Evolutionary conservation across 2,888 invertebrate genomes (phyloP).

Genomic region (Tachina fera): DNA sequence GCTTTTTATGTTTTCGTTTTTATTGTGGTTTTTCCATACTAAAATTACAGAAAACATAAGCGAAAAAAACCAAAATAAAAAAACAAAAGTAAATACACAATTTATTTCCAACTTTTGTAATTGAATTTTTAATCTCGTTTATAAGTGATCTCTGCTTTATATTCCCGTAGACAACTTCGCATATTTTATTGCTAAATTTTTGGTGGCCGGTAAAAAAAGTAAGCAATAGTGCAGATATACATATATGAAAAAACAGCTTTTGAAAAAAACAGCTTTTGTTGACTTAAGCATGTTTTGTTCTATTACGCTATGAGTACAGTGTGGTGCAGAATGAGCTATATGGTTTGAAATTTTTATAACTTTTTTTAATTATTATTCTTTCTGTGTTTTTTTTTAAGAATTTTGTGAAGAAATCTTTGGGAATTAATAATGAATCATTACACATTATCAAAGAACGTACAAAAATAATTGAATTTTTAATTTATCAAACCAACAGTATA

Average conservation of each 20-base stretch:
- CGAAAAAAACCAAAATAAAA: slow-evolving; percentile 40
- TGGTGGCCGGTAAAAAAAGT: not conserved
- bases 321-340: too few species aligned
- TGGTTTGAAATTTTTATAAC: too few species aligned
- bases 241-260: not conserved
- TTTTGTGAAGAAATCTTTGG: too few species aligned
- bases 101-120: slow-evolving; percentile 80
- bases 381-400: too few species aligned
- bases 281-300: too few species aligned
- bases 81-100: slow-evolving; percentile 68
- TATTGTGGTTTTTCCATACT: not conserved
- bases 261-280: too few species aligned
- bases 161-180: slow-evolving; percentile 77
- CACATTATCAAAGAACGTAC: too few species aligned
- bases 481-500: too few species aligned
- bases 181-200: slow-evolving; percentile 78
- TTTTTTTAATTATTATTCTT: too few species aligned
- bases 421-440: too few species aligned
- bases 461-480: too few species aligned
- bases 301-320: not conserved
- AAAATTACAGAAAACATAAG: slow-evolving; percentile 15
- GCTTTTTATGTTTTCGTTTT: not conserved
- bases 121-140: slow-evolving; percentile 83
- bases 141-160: slow-evolving; percentile 81
- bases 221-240: not conserved